A percentile compares a stretch with the other conserved stretches of the same genome.
Evolutionary conservation across 2,888 invertebrate genomes (phyloP).

Genomic region (Orthosia gracilis): DNA sequence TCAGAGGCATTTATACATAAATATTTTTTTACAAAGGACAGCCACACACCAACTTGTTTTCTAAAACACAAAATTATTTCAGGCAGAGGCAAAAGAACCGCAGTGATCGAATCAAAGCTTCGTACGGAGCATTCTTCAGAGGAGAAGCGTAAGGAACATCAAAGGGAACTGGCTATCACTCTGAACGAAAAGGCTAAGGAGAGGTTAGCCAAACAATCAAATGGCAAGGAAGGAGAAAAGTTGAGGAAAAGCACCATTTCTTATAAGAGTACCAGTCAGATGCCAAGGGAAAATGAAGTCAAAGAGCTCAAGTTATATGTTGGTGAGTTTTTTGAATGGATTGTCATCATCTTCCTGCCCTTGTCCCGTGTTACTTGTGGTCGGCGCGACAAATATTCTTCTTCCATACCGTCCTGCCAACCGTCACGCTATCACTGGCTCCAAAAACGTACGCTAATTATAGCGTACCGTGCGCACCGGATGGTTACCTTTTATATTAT

Average conservation of each 20-base stretch:
- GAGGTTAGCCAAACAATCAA: constrained; percentile 96
- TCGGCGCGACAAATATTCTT: no score
- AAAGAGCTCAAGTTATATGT: constrained; percentile 98
- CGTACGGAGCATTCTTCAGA: constrained; percentile 98
- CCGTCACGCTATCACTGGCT: no score
- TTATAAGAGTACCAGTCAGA: constrained; percentile 97
- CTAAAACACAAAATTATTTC: constrained; percentile 59
- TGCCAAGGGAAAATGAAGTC: constrained; percentile 98
- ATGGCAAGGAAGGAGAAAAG: constrained; percentile 96
- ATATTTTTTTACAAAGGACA: background rate
- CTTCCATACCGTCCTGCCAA: no score
- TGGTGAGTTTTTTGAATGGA: constrained; percentile 90
- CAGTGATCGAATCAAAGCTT: constrained; percentile 98
- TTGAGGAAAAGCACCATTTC: constrained; percentile 98
- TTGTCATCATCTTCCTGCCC: no score
- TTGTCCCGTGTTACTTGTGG: no score
- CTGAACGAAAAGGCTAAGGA: constrained; percentile 98
- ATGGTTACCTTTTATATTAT: no score
- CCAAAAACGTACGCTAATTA: background rate
- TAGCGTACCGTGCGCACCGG: background rate
- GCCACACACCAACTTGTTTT: background rate
- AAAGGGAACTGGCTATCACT: constrained; percentile 97
- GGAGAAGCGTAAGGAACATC: constrained; percentile 99
- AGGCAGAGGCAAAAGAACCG: constrained; percentile 95
- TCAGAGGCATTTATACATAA: background rate